Base-by-base conservation (phyloP, 2,888 invertebrate genomes). In the Agrotis clavis region DNA sequence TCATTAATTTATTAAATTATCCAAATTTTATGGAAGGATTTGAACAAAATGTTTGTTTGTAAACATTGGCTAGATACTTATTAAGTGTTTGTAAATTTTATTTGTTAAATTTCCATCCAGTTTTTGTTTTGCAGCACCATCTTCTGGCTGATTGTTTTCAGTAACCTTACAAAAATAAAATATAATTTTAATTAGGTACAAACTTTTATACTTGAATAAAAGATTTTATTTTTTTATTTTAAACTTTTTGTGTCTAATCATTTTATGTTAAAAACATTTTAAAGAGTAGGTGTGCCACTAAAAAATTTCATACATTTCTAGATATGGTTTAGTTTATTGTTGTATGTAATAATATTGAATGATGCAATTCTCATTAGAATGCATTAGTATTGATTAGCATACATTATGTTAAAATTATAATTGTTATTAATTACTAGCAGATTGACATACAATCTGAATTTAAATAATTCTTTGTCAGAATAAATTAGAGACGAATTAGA, bases 31-130 rank as follows among this genome's bases (percentile, higher is more conserved):
- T 5, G 7, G 4, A 13, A 19, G 1, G 11, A 9, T 25, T 25
- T 68, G 11, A 35, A 47, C 21, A 19, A 5, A 53, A 51, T 47
- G 7, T 14, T 56, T 71, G 65, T 74, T 71, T 80, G 53, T 71
- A 71, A 83, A 75, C 63, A 81, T 65, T 67, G n/a, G 14, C 14
- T 7, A 54, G 18, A 7, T 18, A 35, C 16, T 7, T 35, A 21
- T 6, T 21, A 25, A 1, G 6, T 18, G 19, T 64, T 19, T 7
- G 5, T 19, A 19, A 5, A 9, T 56, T 45, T 54, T 53, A 13
- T 1, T 53, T 21, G 2, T 54, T 45, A 25, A 1, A 16, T 41
- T 19, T 19, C 41, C 14, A n/a, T n/a, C n/a, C 41, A 11, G 9
- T 11, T 11, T 35, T 41, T 41, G 41, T 41, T 41, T 9, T 41